phyloP scores from a whole-genome alignment of 2,888 invertebrate genomes.

The Drosophila barbarae region DNA sequence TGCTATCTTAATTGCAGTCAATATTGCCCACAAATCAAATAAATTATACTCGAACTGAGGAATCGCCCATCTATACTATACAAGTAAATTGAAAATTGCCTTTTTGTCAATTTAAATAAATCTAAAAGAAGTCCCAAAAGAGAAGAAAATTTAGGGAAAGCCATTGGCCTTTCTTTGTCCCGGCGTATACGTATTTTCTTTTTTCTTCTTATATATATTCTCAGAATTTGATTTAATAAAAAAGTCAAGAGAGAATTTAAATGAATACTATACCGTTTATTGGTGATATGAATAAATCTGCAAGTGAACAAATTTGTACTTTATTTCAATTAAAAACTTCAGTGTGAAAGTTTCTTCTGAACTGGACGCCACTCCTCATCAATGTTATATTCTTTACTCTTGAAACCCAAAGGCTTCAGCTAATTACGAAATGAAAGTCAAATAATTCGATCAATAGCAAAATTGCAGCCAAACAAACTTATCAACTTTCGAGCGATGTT shows the following conservation, averaged over 20 bases:
- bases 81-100: constrained; percentile 24
- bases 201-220: background rate
- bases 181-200: background rate
- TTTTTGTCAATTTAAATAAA: constrained; percentile 32
- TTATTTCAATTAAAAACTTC: constrained; percentile 3
- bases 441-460: constrained; percentile 31
- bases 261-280: background rate
- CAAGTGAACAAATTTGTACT: background rate
- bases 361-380: constrained; percentile 1
- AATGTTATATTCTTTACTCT: background rate
- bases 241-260: background rate
- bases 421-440: constrained; percentile 32
- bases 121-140: constrained; percentile 1
- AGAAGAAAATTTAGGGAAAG: background rate
- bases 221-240: background rate
- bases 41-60: constrained; percentile 28
- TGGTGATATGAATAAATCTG: background rate
- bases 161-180: background rate
- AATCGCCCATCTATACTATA: constrained; percentile 5
- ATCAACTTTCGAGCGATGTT: constrained; percentile 15
- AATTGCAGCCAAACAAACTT: constrained; percentile 20
- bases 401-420: constrained; percentile 11
- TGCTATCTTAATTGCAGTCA: constrained; percentile 64
- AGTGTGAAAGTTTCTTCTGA: background rate
- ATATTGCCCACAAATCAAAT: constrained; percentile 48